These are phyloP conservation scores for Aphelenchoides avenae DNA, from an alignment of 1,140 invertebrate species.

Conservation along the genomic window DNA sequence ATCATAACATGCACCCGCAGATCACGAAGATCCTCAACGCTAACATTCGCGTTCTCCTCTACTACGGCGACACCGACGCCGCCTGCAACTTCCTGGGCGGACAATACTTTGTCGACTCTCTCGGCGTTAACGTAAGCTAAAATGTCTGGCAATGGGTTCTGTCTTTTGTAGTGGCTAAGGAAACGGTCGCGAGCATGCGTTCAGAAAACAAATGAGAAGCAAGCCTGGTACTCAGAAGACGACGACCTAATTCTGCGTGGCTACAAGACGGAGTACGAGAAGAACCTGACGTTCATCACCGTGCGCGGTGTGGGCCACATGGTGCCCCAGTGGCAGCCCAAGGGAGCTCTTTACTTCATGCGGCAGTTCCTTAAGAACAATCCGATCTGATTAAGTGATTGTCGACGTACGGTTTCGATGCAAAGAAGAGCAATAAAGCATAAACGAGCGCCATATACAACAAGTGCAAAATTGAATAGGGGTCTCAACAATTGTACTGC, in stretches of 20 bases:
- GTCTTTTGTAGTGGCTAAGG: too few relatives aligned
- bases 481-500: too few relatives aligned
- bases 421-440: too few relatives aligned
- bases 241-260: conserved; percentile 50
- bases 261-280: conserved; percentile 48
- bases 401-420: too few relatives aligned
- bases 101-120: conserved; percentile 38
- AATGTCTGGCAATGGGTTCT: too few relatives aligned
- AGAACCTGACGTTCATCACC: conserved; percentile 46
- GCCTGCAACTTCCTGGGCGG: conserved; percentile 63
- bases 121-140: conserved; percentile 32
- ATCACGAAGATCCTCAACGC: conserved; percentile 45
- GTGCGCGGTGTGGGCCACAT: conserved; percentile 58
- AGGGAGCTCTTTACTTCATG: conserved; percentile 60
- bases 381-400: too few relatives aligned
- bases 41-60: conserved; percentile 61
- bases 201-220: conserved; percentile 31
- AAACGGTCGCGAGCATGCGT: not conserved
- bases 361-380: conserved; percentile 53
- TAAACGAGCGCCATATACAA: too few relatives aligned
- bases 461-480: too few relatives aligned
- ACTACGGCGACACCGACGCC: conserved; percentile 66
- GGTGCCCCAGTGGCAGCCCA: conserved; percentile 65
- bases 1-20: too few relatives aligned
- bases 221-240: conserved; percentile 45